Evolutionary conservation across 92 coral and sea anemone species (phyloP).

Genomic region (Actinostola sp.): DNA sequence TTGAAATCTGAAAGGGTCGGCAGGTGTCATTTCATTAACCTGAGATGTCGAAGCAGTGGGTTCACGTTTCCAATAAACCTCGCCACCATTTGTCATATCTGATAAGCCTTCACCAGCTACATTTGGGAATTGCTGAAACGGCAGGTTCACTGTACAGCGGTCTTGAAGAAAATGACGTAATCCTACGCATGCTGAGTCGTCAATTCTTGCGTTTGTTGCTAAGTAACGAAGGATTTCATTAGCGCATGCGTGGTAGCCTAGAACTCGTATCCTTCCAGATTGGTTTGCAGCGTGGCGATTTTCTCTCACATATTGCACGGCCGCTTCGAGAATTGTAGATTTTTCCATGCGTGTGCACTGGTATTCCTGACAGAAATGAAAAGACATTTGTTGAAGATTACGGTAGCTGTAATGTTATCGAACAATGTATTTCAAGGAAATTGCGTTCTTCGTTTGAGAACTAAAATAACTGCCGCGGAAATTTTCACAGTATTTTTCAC

Average conservation of each 20-base stretch:
- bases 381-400: background rate
- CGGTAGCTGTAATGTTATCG: too few relatives aligned
- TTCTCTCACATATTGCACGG: constrained; percentile 16
- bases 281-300: background rate
- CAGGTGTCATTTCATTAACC: background rate
- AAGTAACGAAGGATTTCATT: constrained; percentile 8
- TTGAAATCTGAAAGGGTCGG: background rate
- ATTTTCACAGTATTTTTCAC: too few relatives aligned
- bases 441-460: too few relatives aligned
- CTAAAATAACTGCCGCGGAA: too few relatives aligned
- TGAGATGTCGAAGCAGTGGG: background rate
- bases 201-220: constrained; percentile 6
- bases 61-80: background rate
- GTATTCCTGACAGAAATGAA: constrained; percentile 11
- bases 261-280: background rate
- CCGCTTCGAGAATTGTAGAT: constrained; percentile 29
- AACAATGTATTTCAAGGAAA: too few relatives aligned
- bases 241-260: constrained; percentile 26
- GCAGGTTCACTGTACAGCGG: constrained; percentile 8
- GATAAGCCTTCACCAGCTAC: background rate
- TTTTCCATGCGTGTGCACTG: constrained; percentile 34
- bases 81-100: background rate
- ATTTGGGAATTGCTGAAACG: background rate
- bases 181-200: background rate
- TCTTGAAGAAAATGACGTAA: constrained; percentile 6